A percentile compares a stretch with the other conserved stretches of the same genome.
Evolutionary conservation across 2,797 vertebrate species (phyloP).

Genomic region (Gila robusta): DNA sequence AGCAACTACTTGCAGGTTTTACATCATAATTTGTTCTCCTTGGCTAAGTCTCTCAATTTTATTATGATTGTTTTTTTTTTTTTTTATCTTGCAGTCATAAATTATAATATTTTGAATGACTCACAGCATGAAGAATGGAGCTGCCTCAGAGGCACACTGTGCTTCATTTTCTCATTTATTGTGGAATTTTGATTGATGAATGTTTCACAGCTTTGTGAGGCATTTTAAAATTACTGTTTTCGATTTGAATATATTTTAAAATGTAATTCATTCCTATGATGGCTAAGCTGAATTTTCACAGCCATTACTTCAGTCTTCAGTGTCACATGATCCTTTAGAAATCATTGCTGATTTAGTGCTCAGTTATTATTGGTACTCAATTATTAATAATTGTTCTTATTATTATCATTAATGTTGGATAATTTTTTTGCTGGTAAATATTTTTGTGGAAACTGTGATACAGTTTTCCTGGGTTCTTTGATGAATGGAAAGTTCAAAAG

Average conservation of each 20-base stretch:
- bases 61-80: constrained; percentile 1
- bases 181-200: not conserved
- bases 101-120: not conserved
- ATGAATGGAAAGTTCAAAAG: too few species aligned
- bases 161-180: not conserved
- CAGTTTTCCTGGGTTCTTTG: too few species aligned
- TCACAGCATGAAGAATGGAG: not conserved
- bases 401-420: not conserved
- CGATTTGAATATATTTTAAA: not conserved
- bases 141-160: not conserved
- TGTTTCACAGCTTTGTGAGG: not conserved
- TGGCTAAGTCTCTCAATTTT: not conserved
- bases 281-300: not conserved
- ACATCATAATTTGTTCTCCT: not conserved
- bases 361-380: not conserved
- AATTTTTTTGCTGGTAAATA: not conserved
- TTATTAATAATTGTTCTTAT: not conserved
- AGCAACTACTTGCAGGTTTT: not conserved
- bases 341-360: not conserved
- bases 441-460: not conserved
- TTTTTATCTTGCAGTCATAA: not conserved
- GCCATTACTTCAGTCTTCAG: not conserved
- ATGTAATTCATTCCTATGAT: not conserved
- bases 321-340: not conserved
- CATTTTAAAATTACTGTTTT: not conserved